Evolutionary conservation across 2,797 vertebrate genomes (phyloP).

Genomic region (Sparidentex hasta): DNA sequence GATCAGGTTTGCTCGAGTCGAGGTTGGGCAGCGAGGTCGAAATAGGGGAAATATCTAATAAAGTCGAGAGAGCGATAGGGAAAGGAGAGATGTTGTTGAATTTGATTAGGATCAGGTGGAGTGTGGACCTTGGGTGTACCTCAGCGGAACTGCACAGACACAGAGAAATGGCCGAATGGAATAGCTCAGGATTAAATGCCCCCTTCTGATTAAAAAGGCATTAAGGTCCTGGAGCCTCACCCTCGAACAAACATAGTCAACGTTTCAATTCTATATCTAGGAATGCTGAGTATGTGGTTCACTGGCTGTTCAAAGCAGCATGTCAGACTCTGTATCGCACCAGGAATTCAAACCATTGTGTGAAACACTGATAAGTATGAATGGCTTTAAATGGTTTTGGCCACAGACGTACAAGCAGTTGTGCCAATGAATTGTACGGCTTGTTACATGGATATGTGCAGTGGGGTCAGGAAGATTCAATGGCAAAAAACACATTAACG

Average conservation of each 20-base stretch:
- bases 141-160: conserved; percentile 52
- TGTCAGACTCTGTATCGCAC: conserved; percentile 33
- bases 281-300: conserved; percentile 58
- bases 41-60: conserved; percentile 76
- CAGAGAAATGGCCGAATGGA: conserved; percentile 54
- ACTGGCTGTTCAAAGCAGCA: conserved; percentile 49
- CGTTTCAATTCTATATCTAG: conserved; percentile 64
- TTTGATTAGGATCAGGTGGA: conserved; percentile 70
- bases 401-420: background rate
- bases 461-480: background rate
- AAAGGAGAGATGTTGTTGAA: conserved; percentile 71
- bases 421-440: conserved; percentile 3
- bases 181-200: conserved; percentile 64
- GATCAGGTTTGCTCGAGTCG: conserved; percentile 62
- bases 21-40: conserved; percentile 35
- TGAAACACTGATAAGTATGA: conserved; percentile 31
- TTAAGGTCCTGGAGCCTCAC: conserved; percentile 61
- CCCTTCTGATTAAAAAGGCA: conserved; percentile 72
- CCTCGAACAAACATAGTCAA: conserved; percentile 63
- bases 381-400: conserved; percentile 21
- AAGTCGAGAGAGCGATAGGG: conserved; percentile 51
- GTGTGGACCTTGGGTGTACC: conserved; percentile 67
- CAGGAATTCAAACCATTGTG: conserved; percentile 42
- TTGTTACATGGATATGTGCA: background rate
- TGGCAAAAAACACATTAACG: background rate